Base-by-base conservation (phyloP, 2,888 invertebrate genomes). In the Rhorus exstirpatorius region DNA sequence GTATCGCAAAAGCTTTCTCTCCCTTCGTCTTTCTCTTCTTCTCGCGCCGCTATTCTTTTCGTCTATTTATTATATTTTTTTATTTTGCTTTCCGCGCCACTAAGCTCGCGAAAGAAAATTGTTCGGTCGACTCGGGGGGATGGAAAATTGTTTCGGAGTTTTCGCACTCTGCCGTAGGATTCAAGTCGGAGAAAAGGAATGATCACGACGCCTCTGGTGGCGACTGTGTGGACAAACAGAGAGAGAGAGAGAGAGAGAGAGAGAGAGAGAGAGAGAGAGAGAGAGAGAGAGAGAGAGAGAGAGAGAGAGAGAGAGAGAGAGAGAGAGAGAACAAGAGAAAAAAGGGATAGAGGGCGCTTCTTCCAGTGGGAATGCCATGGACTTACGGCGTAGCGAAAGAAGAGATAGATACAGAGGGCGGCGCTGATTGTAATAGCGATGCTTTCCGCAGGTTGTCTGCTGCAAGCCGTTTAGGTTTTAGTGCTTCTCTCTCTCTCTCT, bases 61-160 rank as follows among this genome's bases (percentile, higher is more conserved):
- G 26, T 51, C 19, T 12, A 1, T n/a, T 19, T 12, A 61, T 19
- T 19, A 61, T 38, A 31, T 31, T 38, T 10, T 2, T 31, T 38
- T 10, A 3, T 46, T 35, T 31, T 71, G 8, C 21, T 51, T 10
- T 46, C 31, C 35, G 19, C 8, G 31, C 31, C 14, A 53, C 10
- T 21, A 21, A 60, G 61, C 14, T 24, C 21, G 19, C 7, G 61
- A 70, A 70, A 44, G n/a, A n/a, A 51, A 67, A 67, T 49, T 6
- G 58, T 24, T 12, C 49, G 10, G 10, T 7, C 3, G 10, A 14
- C 14, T 0, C 26, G 38, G 8, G 6, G 26, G 17, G 17, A 17
- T 10, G 19, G 38, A 74, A 41, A 53, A 63, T 75, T 51, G 53
- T 75, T 19, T 26, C 31, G 53, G 65, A 65, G 65, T 75, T 67